Evolutionary conservation across 2,113 vertebrate genomes (phyloP).

Genomic region (Arizona elegans): DNA sequence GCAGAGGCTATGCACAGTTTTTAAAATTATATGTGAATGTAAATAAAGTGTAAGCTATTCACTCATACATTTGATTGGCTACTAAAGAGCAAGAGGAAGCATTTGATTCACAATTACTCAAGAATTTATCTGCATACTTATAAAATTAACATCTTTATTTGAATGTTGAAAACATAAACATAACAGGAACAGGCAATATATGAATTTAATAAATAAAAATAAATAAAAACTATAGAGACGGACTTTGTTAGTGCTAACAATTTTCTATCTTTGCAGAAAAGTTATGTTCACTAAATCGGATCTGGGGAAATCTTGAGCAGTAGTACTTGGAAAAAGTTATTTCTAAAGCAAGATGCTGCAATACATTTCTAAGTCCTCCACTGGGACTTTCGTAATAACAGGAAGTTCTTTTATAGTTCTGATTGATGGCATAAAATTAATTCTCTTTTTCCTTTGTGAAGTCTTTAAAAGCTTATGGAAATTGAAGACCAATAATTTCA

Average conservation of each 20-base stretch:
- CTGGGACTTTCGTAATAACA: not conserved
- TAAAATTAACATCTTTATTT: not conserved
- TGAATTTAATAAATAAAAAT: not conserved
- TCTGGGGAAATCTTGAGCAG: not conserved
- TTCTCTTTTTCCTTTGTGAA: not conserved
- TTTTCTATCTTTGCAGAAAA: not conserved
- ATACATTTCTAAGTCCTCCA: not conserved
- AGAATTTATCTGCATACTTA: not conserved
- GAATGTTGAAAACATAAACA: not conserved
- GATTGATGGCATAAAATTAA: not conserved
- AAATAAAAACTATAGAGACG: not conserved
- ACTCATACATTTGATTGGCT: not conserved
- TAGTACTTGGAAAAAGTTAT: not conserved
- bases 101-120: not conserved
- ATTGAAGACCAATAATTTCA: not conserved
- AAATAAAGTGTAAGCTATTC: not conserved
- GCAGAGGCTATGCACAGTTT: not conserved
- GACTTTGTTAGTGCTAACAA: not conserved
- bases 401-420: not conserved
- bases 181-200: not conserved
- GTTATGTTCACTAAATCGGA: not conserved
- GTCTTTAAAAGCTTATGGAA: not conserved
- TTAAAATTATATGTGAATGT: not conserved
- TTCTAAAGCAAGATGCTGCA: not conserved
- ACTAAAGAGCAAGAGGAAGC: not conserved